A percentile compares a stretch with the other conserved stretches of the same genome.
Evolutionary conservation across 2,888 invertebrate species (phyloP).

Genomic region (Bedellia somnulentella): DNA sequence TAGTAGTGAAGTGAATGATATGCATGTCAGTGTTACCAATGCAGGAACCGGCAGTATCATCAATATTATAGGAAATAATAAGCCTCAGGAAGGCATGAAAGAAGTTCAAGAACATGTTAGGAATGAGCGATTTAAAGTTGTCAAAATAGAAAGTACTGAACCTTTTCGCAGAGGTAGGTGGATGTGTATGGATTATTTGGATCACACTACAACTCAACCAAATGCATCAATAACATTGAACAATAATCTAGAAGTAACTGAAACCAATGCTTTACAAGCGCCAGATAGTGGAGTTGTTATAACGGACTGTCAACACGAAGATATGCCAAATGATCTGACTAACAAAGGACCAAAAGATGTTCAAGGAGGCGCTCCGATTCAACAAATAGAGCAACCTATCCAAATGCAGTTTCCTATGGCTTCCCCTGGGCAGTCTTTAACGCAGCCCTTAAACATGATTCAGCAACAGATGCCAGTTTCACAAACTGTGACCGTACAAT

Average conservation of each 20-base stretch:
- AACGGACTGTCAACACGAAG: constrained; percentile 55
- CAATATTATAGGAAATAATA: constrained; percentile 57
- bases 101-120: constrained; percentile 72
- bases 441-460: constrained; percentile 46
- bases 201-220: constrained; percentile 69
- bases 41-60: constrained; percentile 65
- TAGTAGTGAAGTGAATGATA: constrained; percentile 58
- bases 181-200: constrained; percentile 93
- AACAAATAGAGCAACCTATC: constrained; percentile 50
- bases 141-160: constrained; percentile 94
- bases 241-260: constrained; percentile 47
- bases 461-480: constrained; percentile 48
- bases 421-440: constrained; percentile 53
- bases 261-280: constrained; percentile 38
- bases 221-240: constrained; percentile 50
- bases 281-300: constrained; percentile 56
- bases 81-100: constrained; percentile 59
- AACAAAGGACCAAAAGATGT: constrained; percentile 52
- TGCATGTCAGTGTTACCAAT: constrained; percentile 65
- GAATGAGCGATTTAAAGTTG: constrained; percentile 89
- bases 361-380: constrained; percentile 38
- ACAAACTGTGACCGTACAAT: constrained; percentile 50
- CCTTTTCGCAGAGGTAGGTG: constrained; percentile 90
- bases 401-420: constrained; percentile 56
- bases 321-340: constrained; percentile 46